phyloP scores from a whole-genome alignment of 2,888 invertebrate genomes.

The Elmis aenea region DNA sequence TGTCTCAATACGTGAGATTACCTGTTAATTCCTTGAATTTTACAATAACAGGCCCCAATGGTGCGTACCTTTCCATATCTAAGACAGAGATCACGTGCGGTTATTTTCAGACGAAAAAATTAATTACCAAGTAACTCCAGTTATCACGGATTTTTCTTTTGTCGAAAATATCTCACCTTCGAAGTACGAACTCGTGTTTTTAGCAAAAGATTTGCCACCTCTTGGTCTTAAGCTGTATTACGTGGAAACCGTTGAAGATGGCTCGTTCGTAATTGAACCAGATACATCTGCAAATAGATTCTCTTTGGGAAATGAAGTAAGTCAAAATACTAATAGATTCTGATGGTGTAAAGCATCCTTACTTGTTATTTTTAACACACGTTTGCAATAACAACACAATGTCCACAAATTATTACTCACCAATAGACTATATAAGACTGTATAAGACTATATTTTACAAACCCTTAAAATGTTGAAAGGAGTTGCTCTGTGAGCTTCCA shows the following conservation, averaged over 20 bases:
- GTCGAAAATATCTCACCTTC: conserved; percentile 10
- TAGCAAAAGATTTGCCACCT: conserved; percentile 59
- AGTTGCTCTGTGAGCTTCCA: too few species aligned
- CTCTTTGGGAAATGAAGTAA: conserved; percentile 6
- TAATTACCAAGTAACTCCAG: conserved; percentile 18
- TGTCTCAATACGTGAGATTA: conserved; percentile 50
- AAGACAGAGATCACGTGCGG: background rate
- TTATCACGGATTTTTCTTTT: conserved; percentile 18
- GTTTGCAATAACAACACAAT: too few species aligned
- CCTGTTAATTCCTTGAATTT: conserved; percentile 45
- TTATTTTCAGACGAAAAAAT: conserved; percentile 13
- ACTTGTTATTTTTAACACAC: too few species aligned
- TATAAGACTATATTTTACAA: too few species aligned
- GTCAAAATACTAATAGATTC: background rate
- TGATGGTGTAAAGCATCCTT: too few species aligned
- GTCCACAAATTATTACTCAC: too few species aligned
- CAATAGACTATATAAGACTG: too few species aligned
- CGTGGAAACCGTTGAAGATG: conserved; percentile 30
- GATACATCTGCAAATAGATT: background rate
- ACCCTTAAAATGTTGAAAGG: too few species aligned
- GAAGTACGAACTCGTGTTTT: conserved; percentile 61
- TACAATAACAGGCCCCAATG: conserved; percentile 17
- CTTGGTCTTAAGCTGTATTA: conserved; percentile 63
- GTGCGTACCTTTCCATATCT: conserved; percentile 1
- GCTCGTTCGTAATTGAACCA: background rate